phyloP scores from a whole-genome alignment of 2,797 vertebrate genomes.

The Premnoplex brunnescens region DNA sequence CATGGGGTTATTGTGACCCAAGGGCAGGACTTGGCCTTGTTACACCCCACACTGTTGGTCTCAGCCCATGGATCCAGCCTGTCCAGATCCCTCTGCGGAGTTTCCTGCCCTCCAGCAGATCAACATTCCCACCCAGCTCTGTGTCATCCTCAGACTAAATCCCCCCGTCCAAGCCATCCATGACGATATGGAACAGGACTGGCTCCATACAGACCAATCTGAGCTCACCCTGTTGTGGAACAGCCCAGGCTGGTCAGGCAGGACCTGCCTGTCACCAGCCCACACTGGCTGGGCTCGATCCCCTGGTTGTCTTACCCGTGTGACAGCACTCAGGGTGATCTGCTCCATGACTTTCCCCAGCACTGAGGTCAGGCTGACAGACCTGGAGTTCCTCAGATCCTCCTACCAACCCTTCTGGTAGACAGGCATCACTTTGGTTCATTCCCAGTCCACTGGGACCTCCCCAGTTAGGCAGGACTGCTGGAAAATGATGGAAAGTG shows the following conservation, averaged over 20 bases:
- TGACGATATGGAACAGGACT: not conserved
- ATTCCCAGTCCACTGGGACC: too few species aligned
- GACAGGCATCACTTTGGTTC: not conserved
- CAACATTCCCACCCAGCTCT: not conserved
- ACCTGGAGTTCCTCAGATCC: not conserved
- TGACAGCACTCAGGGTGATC: not conserved
- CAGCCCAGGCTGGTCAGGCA: not conserved
- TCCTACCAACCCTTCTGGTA: not conserved
- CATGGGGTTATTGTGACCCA: not conserved
- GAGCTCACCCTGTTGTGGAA: not conserved
- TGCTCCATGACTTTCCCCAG: not conserved
- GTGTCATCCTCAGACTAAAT: not conserved
- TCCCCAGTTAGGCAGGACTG: not conserved
- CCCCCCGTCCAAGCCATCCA: not conserved
- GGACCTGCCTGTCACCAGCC: not conserved
- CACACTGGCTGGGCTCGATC: not conserved
- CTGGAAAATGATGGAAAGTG: not conserved
- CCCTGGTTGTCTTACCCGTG: not conserved
- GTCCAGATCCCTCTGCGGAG: not conserved
- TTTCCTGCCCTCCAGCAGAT: not conserved
- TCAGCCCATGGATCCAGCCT: not conserved
- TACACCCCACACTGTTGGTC: not conserved
- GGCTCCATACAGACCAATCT: not conserved
- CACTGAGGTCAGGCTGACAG: not conserved
- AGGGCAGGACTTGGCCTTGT: not conserved